These are phyloP conservation scores for Cremastinae sp. DNA, from an alignment of 2,888 invertebrate genomes.

Conservation along the genomic window DNA sequence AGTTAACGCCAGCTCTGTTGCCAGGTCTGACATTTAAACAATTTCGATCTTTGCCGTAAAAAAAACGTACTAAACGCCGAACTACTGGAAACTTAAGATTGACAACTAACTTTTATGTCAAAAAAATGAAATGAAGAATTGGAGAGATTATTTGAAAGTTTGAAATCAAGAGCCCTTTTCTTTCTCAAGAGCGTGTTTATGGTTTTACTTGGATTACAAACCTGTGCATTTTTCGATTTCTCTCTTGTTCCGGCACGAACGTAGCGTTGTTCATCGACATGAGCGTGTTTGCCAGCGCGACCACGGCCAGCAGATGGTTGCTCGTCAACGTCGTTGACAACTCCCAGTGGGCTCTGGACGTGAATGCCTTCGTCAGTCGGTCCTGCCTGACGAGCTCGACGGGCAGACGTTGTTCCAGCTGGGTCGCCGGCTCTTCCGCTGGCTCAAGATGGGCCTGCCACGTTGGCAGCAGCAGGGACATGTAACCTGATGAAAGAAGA, in stretches of 20 bases:
- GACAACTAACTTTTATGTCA: too few relatives aligned
- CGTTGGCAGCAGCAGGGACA: constrained; percentile 95
- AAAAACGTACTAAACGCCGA: neutral
- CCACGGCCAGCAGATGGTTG: constrained; percentile 96
- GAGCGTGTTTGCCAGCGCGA: constrained; percentile 96
- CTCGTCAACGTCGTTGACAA: constrained; percentile 96
- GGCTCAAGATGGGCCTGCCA: constrained; percentile 85
- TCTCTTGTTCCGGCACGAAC: constrained; percentile 93
- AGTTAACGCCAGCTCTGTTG: constrained; percentile 84
- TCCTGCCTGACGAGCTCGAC: constrained; percentile 88
- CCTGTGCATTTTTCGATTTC: constrained; percentile 89
- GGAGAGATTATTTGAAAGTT: too few relatives aligned
- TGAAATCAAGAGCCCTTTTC: too few relatives aligned
- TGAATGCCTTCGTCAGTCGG: constrained; percentile 90
- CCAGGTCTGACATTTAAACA: constrained; percentile 81
- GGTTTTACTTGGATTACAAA: constrained; percentile 68
- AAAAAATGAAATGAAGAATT: too few relatives aligned
- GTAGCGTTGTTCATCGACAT: constrained; percentile 99
- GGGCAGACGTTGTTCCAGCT: constrained; percentile 84
- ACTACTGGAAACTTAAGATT: too few relatives aligned
- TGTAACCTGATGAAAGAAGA: constrained; percentile 85
- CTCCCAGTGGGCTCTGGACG: constrained; percentile 96
- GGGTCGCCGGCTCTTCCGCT: constrained; percentile 74
- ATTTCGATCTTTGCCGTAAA: constrained; percentile 4
- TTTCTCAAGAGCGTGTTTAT: constrained; percentile 9